These are phyloP conservation scores for Lutjanus erythropterus DNA, from an alignment of 2,113 vertebrate genomes.

Conservation along the genomic window DNA sequence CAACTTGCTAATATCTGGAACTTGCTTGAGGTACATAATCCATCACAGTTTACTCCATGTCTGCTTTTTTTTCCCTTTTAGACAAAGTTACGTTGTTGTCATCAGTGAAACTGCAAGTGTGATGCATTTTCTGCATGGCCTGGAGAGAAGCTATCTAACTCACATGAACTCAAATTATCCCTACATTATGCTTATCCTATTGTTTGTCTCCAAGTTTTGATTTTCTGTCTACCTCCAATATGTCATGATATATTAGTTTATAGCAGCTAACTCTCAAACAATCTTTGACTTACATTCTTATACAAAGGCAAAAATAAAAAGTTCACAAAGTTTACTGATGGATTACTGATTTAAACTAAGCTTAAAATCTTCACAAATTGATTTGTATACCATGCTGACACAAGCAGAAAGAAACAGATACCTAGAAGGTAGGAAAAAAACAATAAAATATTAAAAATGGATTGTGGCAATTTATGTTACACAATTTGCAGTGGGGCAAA, in stretches of 20 bases:
- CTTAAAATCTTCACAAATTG: background rate
- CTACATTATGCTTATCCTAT: conserved; percentile 11
- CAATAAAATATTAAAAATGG: conserved; percentile 5
- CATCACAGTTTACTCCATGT: conserved; percentile 32
- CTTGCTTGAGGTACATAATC: conserved; percentile 47
- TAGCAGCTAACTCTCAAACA: conserved; percentile 8
- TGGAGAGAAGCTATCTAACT: conserved; percentile 12
- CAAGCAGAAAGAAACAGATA: conserved; percentile 16
- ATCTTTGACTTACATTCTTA: background rate
- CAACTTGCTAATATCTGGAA: conserved; percentile 33
- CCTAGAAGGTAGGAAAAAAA: background rate
- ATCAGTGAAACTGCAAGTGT: conserved; percentile 26
- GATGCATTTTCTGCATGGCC: conserved; percentile 32
- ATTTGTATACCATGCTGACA: background rate
- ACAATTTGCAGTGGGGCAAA: conserved; percentile 6
- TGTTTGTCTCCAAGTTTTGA: background rate
- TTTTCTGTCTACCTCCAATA: conserved; percentile 34
- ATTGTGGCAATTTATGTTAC: background rate
- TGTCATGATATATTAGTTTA: conserved; percentile 21
- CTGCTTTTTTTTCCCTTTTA: background rate
- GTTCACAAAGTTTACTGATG: conserved; percentile 2
- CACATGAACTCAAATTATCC: conserved; percentile 28
- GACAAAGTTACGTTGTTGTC: conserved; percentile 5
- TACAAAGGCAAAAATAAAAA: conserved; percentile 6
- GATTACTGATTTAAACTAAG: background rate